Base-by-base conservation (phyloP, 2,888 invertebrate species). In the Acanthosepion lycidas region DNA sequence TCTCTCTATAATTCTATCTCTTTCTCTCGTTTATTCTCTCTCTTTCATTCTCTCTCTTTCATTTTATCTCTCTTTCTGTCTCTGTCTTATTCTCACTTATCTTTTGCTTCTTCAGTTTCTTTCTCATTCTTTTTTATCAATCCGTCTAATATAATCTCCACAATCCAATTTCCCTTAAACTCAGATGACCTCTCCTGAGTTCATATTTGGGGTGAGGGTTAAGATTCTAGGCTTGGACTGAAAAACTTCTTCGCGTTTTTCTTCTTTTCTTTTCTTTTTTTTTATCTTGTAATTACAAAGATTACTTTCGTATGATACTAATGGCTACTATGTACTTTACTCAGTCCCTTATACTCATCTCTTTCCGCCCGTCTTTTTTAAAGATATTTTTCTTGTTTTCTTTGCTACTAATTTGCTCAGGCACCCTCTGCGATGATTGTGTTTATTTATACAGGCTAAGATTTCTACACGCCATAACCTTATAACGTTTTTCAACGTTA, bases 281-380 rank as follows among this genome's bases (percentile, higher is more conserved):
- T 78, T 33, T 78, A 78, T 78, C 78, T 78, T 78, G 78, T 78
- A 78, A 78, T 78, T n/a, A 78, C 78, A 78, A 78, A 78, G 78
- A 78, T 78, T 78, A 78, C 78, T 78, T 33, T 33, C n/a, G 12
- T 8, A 33, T 78, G 78, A 78, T 78, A 78, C 78, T 78, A 78
- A 78, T 78, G 78, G 78, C 78, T 78, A 78, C 33, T n/a, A 78
- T 9, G 78, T 78, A 78, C 78, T 78, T 78, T 33, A 78, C 15
- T 9, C 78, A n/a, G 15, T n/a, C 18, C n/a, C 12, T 33, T 4
- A 9, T n/a, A 2, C 78, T 78, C n/a, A n/a, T 78, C 78, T 33
- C 78, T 33, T 3, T n/a, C 78, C n/a, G 33, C 9, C 78, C 78
- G 12, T 9, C 78, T 12, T 15, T 4, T 78, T n/a, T 33, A n/a